Evolutionary conservation across 2,888 invertebrate species (phyloP), one percentile per base, ranked within the genome.

Genomic region (Chaetogeoica ovagalla): DNA sequence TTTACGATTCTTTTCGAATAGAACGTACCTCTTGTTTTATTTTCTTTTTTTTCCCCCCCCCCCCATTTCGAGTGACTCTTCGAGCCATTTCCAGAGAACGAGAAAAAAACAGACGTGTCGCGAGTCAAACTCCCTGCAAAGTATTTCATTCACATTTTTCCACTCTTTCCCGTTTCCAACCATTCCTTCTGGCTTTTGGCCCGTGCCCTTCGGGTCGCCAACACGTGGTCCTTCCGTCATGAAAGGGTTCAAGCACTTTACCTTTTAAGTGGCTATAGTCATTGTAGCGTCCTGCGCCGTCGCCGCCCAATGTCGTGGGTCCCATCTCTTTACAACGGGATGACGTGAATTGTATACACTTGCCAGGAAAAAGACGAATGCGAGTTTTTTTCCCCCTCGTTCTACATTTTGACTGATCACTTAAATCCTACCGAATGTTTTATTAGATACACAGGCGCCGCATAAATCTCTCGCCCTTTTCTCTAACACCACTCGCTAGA

Each of bases 401-500:
- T 55, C 19, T 63, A 70, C 39, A 21, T 63, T 79, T 79, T 71
- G 63, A 71, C 71, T 71, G 71, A 79, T 79, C 77, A 55, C 69
- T 55, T 77, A 77, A 30, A 79, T 62, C 39, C 71, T 23, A 39
- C 55, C 63, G 62, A 62, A 62, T 37, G 60, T 69, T 76, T 76
- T 76, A 77, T 79, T 70, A 55, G 62, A 55, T 17, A 15, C 70
- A 70, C 63, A 71, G 65, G 70, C 70, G 52, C 21, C 37, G 13
- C 63, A 70, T 77, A 77, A 63, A 77, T 70, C 69, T 77, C 69
- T 39, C 21, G 2, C 30, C 37, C 62, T 19, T 60, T 43, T 23
- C 17, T 39, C 15, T 57, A 8, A 37, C 19, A 8, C 59, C n/a
- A 11, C 17, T 19, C 15, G 55, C n/a, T 30, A 15, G n/a, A 39